Base-by-base conservation (phyloP, 53 echinoderm and acorn worm species). In the Astropecten irregularis region DNA sequence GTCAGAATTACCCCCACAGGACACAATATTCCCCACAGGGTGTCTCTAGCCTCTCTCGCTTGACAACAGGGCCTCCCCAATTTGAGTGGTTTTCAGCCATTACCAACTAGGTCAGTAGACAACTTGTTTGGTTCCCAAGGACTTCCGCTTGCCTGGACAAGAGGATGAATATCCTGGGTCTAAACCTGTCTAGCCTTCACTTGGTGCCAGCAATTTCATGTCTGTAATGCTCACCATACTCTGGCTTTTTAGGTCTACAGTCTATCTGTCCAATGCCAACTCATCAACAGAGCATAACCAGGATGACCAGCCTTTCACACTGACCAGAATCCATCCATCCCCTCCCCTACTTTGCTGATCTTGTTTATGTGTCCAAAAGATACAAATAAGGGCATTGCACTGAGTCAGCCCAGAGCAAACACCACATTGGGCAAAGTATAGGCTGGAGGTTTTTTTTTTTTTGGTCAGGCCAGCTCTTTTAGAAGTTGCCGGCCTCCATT, bases 311-410 rank as follows among this genome's bases (percentile, higher is more conserved):
- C 65, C 38, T 36, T 64, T 64, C 65, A 64, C 8, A 64, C 37
- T 27, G 59, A 13, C 32, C 71, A 50, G 53, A 71, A 52, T 9
- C 25, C 28, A 54, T 13, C 30, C 50, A 32, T 35, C 68, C 69
- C 67, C 47, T 47, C 46, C 2, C 19, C 22, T 7, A 54, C 35
- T 38, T 40, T 39, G 39, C 73, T 74, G 55, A 56, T 74, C 74
- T 74, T 74, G 56, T 74, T 74, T 74, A 74, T 73, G 31, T 74
- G 58, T 35, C 39, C 74, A 57, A 74, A 37, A 74, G 74, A 74
- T 74, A 74, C 74, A 74, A 74, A 22, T 53, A 73, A 57, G 21
- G n/a, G n/a, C 59, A 58, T 29, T 58, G 59, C 30, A 28, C 59
- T 30, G 64, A 55, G 33, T 55, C 16, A 20, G n/a, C n/a, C 18